phyloP scores from a whole-genome alignment of 2,888 invertebrate species.

The Ariolimax columbianus region DNA sequence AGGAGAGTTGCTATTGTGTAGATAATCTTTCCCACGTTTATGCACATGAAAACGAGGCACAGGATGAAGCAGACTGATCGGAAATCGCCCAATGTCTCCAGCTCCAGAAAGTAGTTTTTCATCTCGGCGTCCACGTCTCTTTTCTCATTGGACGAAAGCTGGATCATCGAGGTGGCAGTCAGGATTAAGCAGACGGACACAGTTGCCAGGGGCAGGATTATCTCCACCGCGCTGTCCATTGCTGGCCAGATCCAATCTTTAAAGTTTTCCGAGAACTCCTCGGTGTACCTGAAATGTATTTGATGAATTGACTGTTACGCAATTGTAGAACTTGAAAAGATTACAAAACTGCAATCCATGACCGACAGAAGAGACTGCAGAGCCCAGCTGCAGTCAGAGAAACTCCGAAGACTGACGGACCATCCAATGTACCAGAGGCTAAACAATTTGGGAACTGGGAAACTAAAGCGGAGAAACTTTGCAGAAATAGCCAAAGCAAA shows the following conservation, averaged over 20 bases:
- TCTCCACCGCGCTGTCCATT: slow-evolving; percentile 68
- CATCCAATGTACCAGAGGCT: too few relatives aligned
- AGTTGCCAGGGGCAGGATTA: slow-evolving; percentile 68
- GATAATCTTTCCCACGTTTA: slow-evolving; percentile 48
- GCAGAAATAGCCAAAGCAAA: too few relatives aligned
- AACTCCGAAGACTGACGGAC: too few relatives aligned
- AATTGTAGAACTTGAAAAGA: too few relatives aligned
- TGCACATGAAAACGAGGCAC: slow-evolving; percentile 53
- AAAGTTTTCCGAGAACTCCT: slow-evolving; percentile 68
- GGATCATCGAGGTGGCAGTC: slow-evolving; percentile 39
- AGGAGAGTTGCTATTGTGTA: slow-evolving; percentile 49
- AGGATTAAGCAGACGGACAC: slow-evolving; percentile 63
- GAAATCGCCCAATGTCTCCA: slow-evolving; percentile 64
- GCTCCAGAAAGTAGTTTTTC: slow-evolving; percentile 69
- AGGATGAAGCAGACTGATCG: slow-evolving; percentile 54
- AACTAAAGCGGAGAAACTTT: too few relatives aligned
- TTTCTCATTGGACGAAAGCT: slow-evolving; percentile 15
- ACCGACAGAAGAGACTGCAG: too few relatives aligned
- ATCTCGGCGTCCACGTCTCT: slow-evolving; percentile 58
- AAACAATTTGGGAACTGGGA: too few relatives aligned
- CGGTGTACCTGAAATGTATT: slow-evolving; percentile 62
- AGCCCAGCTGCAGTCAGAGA: too few relatives aligned
- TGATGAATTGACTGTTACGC: too few relatives aligned
- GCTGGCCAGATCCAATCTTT: slow-evolving; percentile 71
- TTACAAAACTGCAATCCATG: too few relatives aligned